Conservation (phyloP, 1,140 invertebrate genomes). For the Melanaphis sacchari region DNA sequence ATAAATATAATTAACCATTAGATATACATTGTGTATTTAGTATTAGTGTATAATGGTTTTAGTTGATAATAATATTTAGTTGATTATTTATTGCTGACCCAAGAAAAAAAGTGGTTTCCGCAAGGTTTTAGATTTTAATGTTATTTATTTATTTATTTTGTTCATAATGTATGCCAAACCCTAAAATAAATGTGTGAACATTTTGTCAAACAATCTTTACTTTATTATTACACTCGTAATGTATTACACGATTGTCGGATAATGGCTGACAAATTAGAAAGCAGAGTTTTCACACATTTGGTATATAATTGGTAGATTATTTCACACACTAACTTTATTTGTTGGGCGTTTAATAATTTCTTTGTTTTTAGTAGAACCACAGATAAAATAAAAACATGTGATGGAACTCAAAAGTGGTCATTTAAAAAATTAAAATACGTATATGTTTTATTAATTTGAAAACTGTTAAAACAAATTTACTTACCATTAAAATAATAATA, state of each 20-base stretch:
- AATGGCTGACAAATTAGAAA: background rate
- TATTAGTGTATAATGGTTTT: background rate
- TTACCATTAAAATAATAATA: background rate
- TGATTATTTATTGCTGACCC: background rate
- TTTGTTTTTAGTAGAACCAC: background rate
- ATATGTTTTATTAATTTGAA: background rate
- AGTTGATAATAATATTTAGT: background rate
- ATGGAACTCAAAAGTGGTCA: background rate
- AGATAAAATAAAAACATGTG: background rate
- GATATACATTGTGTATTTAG: background rate
- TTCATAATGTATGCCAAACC: background rate
- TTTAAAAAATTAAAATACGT: background rate
- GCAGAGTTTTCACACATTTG: background rate
- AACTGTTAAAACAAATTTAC: background rate
- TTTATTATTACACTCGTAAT: background rate
- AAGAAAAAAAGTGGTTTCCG: background rate
- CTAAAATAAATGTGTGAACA: background rate
- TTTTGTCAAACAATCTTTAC: background rate
- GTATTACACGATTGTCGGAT: background rate
- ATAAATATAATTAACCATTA: too few relatives aligned
- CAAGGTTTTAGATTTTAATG: background rate
- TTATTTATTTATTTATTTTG: background rate
- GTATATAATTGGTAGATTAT: background rate
- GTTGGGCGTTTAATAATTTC: background rate
- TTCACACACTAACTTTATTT: conserved; percentile 1